Evolutionary conservation across 1,140 invertebrate species (phyloP).

Genomic region (Epicauta chinensis): DNA sequence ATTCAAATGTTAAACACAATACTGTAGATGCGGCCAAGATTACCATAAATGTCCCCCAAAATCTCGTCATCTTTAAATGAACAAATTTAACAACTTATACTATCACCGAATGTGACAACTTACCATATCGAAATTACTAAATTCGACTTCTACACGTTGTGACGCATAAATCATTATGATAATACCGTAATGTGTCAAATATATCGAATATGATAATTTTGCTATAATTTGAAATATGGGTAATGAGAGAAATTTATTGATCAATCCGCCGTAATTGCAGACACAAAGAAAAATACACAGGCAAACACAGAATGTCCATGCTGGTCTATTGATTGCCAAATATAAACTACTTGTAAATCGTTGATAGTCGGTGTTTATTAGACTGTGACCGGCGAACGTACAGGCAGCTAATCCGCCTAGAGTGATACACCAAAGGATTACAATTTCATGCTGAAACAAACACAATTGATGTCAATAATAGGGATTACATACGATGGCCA

Average conservation of each 20-base stretch:
- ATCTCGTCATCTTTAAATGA: constrained; percentile 9
- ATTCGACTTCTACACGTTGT: too few species aligned
- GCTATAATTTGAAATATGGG: constrained; percentile 12
- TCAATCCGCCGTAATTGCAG: constrained; percentile 8
- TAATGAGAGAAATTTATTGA: constrained; percentile 11
- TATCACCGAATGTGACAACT: too few species aligned
- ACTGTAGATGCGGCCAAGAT: neutral
- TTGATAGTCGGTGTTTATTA: neutral
- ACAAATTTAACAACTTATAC: too few species aligned
- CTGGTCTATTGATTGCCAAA: constrained; percentile 5
- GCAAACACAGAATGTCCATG: constrained; percentile 8
- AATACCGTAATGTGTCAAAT: constrained; percentile 5
- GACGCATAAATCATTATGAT: neutral
- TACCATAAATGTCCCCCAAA: constrained; percentile 5
- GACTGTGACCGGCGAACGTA: neutral
- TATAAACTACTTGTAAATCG: constrained; percentile 7
- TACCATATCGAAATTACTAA: too few species aligned
- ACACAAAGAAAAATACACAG: constrained; percentile 13
- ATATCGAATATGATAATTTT: constrained; percentile 13
- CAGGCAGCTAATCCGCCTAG: neutral
- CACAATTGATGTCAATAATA: neutral
- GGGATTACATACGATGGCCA: neutral
- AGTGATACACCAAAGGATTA: neutral
- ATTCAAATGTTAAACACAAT: constrained; percentile 11
- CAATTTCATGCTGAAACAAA: neutral